Evolutionary conservation across 2,797 vertebrate genomes (phyloP).

Genomic region (Anisognathus igniventris): DNA sequence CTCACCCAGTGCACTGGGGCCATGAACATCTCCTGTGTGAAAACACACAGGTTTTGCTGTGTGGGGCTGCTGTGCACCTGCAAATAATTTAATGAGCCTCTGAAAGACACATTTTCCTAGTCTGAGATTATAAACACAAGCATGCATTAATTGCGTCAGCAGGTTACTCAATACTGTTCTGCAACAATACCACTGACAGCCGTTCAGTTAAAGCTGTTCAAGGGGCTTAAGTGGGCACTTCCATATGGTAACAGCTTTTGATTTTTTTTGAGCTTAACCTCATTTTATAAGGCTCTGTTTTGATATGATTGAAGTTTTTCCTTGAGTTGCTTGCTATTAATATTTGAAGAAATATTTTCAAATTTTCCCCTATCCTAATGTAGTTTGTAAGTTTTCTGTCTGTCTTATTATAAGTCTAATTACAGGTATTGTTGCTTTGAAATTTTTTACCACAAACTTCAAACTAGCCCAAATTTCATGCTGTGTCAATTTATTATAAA

Average conservation of each 20-base stretch:
- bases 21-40: background rate
- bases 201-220: background rate
- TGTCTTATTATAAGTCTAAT: background rate
- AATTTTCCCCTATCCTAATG: background rate
- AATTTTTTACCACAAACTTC: background rate
- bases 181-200: background rate
- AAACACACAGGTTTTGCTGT: background rate
- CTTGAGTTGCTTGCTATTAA: background rate
- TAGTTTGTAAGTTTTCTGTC: background rate
- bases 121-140: background rate
- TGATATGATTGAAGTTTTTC: background rate
- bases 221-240: background rate
- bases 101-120: background rate
- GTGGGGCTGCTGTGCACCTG: background rate
- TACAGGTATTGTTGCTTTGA: background rate
- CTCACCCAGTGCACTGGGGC: accelerated
- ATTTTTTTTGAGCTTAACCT: background rate
- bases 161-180: background rate
- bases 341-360: background rate
- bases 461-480: background rate
- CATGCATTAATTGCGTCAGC: background rate
- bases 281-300: background rate
- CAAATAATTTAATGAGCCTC: background rate
- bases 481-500: background rate
- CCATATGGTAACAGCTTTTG: background rate